Conservation (phyloP, 2,113 vertebrate species). For the Lepisosteus oculatus region DNA sequence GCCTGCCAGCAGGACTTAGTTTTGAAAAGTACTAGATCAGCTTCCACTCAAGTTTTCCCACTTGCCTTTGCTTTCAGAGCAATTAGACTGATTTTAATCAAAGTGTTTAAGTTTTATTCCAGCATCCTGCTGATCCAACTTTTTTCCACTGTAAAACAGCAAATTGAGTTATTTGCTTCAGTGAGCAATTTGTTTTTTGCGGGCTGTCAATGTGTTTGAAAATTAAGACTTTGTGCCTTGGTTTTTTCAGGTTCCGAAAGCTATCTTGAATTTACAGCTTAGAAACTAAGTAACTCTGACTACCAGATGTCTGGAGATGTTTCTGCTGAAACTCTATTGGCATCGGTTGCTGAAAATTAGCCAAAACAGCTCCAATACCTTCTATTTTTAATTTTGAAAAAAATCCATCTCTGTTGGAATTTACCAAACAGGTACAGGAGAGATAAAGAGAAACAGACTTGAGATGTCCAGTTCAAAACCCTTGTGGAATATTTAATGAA, state of each 20-base stretch:
- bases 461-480: too few species aligned
- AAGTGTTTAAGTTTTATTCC: constrained; percentile 12
- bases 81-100: constrained; percentile 23
- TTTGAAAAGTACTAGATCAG: neutral
- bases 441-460: too few species aligned
- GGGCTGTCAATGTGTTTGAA: constrained; percentile 22
- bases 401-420: too few species aligned
- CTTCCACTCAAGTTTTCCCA: neutral
- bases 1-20: neutral
- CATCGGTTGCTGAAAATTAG: constrained; percentile 4
- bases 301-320: neutral
- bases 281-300: neutral
- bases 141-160: neutral
- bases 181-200: constrained; percentile 21
- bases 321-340: constrained; percentile 13
- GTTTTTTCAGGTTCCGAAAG: constrained; percentile 10
- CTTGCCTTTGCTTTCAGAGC: neutral
- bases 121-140: constrained; percentile 1
- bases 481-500: too few species aligned
- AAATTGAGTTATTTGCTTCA: constrained; percentile 1
- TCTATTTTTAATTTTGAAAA: too few species aligned
- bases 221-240: neutral
- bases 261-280: neutral
- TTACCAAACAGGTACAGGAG: too few species aligned
- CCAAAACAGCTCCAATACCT: too few species aligned